Base-by-base conservation (phyloP, 2,797 vertebrate species). In the Gallinago nigripennis region DNA sequence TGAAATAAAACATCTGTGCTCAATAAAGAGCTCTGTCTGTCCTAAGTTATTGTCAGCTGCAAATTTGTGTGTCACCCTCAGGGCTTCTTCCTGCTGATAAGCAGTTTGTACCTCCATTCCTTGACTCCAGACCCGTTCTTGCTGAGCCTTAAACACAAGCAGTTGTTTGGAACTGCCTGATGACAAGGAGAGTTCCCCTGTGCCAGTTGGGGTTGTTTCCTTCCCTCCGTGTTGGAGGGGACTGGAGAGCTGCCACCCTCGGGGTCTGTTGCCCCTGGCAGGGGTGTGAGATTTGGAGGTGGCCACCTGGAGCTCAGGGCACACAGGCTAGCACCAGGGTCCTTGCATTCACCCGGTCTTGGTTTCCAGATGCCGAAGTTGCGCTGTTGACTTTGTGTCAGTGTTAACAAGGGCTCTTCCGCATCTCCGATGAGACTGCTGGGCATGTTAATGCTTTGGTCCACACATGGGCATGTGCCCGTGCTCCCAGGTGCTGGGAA, bases 1-100 rank as follows among this genome's bases (percentile, higher is more conserved):
- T 96, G 90, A 92, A 94, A 85, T 66, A 80, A 84, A 96, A 95
- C 57, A 84, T 71, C 86, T 91, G 88, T 70, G 64, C 84, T 80
- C 83, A 56, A 77, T 91, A 60, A 95, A 94, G 82, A 88, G 86
- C 84, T 90, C 86, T 86, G 71, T 78, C 88, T 96, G 43, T 81
- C 88, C 86, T 41, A 86, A 86, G 84, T 90, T 96, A 83, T 61
- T 94, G 77, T 80, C 90, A 96, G 33, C 86, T 84, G 70, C 65
- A 94, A 75, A 93, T 66, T 51, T 82, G 65, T 72, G 72, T 50
- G 45, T 80, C 16, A 11, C 70, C 75, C 35, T 56, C 39, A 80
- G 84, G 88, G 73, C 72, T 80, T 73, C 57, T 82, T 92, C 71
- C 81, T 7, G 5, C 43, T 57, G 45, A 66, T 0, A 12, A 92